Percentiles rank a stretch among this genome's conserved stretches.
These are phyloP conservation scores for Gymnocypris eckloni DNA, from an alignment of 2,797 vertebrate genomes.

Conservation along the genomic window DNA sequence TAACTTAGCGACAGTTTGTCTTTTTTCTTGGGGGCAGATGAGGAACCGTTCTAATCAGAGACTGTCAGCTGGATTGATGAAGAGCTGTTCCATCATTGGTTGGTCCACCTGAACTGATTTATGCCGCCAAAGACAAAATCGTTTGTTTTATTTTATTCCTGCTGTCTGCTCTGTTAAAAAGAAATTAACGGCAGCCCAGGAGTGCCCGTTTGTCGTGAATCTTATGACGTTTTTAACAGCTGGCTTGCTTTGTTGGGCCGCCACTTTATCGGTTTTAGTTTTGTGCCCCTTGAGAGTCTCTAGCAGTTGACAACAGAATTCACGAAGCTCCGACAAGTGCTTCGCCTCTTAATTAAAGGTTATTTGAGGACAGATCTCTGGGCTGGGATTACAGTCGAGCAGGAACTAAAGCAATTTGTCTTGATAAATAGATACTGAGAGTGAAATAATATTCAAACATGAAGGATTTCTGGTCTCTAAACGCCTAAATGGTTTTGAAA, in stretches of 20 bases:
- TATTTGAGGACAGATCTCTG: conserved; percentile 13
- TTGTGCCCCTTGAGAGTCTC: conserved; percentile 14
- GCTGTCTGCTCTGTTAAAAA: conserved; percentile 35
- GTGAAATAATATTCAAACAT: not conserved
- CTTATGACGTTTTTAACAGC: conserved; percentile 32
- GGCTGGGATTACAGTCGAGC: conserved; percentile 9
- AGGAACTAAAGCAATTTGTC: conserved; percentile 24
- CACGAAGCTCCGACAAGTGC: conserved; percentile 4
- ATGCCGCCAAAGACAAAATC: conserved; percentile 23
- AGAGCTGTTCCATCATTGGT: conserved; percentile 25
- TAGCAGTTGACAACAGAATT: conserved; percentile 21
- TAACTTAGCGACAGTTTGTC: conserved; percentile 8
- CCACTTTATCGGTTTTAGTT: conserved; percentile 46
- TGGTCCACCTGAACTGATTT: conserved; percentile 32
- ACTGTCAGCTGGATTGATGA: conserved; percentile 29
- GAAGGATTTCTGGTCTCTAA: conserved; percentile 12
- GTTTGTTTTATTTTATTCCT: conserved; percentile 27
- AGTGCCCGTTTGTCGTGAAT: conserved; percentile 17
- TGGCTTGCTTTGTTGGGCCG: conserved; percentile 36
- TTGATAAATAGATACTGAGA: conserved; percentile 30
- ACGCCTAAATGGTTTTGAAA: not conserved
- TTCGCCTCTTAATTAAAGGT: conserved; percentile 35
- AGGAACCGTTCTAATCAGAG: conserved; percentile 7
- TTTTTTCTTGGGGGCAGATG: conserved; percentile 15
- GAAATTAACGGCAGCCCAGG: conserved; percentile 40